A percentile compares a stretch with the other conserved stretches of the same genome.
These are phyloP conservation scores for Tipula lateralis DNA, from an alignment of 2,888 invertebrate genomes.

Conservation along the genomic window DNA sequence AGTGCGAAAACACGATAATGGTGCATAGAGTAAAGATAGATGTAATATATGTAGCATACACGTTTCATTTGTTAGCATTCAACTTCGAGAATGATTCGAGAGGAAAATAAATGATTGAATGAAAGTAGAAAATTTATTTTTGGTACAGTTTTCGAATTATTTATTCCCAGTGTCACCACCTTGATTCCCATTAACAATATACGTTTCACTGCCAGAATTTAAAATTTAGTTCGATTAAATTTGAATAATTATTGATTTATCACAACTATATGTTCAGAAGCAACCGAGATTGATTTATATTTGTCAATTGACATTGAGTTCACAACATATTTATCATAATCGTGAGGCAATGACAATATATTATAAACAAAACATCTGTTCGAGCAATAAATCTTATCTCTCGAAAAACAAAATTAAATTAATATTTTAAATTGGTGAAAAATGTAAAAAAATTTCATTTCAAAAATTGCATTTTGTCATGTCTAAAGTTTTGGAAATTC, in stretches of 20 bases:
- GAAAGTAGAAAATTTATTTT: not conserved
- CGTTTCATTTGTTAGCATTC: not conserved
- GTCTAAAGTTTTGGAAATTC: no score
- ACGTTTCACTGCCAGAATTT: not conserved
- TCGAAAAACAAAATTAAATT: not conserved
- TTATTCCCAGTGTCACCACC: not conserved
- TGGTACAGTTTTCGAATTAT: not conserved
- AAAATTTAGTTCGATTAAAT: no score
- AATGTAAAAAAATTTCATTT: not conserved
- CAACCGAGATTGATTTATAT: not conserved
- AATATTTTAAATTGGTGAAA: not conserved
- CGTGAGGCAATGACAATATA: not conserved
- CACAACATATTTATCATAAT: not conserved
- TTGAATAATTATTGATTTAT: no score
- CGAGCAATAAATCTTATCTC: not conserved
- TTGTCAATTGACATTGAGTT: not conserved
- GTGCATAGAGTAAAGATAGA: not conserved
- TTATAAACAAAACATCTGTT: not conserved
- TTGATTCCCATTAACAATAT: not conserved
- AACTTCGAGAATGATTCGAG: not conserved
- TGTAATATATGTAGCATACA: not conserved
- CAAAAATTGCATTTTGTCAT: not conserved
- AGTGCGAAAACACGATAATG: not conserved
- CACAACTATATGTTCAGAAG: no score
- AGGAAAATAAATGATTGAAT: not conserved